Evolutionary conservation across 2,888 invertebrate species (phyloP), one percentile per base, ranked within the genome.

Genomic region (Eumerus sabulonum): DNA sequence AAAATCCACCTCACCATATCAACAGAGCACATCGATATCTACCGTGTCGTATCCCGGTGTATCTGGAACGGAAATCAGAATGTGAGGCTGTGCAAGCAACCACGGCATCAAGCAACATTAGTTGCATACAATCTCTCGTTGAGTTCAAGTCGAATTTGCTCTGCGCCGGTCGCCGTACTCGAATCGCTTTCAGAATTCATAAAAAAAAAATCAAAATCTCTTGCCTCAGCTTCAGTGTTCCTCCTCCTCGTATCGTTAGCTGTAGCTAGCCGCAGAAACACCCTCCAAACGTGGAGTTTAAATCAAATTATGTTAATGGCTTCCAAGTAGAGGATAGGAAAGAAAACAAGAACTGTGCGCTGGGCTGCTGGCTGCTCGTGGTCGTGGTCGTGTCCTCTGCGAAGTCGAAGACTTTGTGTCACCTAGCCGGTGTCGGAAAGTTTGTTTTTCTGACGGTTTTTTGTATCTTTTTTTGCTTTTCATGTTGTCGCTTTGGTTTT

Each of bases 101-200:
- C 68, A 48, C 63, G 44, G 50, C 72, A 72, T 38, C 51, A 57
- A 63, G 77, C 77, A 79, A 74, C 77, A 79, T 79, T 79, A 79
- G 77, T 79, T 79, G 86, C 85, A 86, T 84, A 83, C 83, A 85
- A 79, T 79, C 77, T 79, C 73, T 79, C 74, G 77, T 74, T 73
- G 77, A 74, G 77, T 79, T 59, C 62, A 79, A 79, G 74, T 79
- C 77, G 74, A 57, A 16, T 68, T 48, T 51, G 67, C 54, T 45
- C 56, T 50, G 54, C 74, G 63, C 35, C 62, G 51, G 40, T 54
- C 54, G 47, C 42, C 19, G 19, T 45, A 14, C 12, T 45, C 40
- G n/a, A 12, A 14, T 36, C 9, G 54, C n/a, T 63, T 38, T 64
- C 3, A 27, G 27, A 27, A 19, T 27, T 38, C 9, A 18, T 35